Evolutionary conservation across 1,140 invertebrate genomes (phyloP), one percentile per base, ranked within the genome.

Genomic region (Tachypleus tridentatus): DNA sequence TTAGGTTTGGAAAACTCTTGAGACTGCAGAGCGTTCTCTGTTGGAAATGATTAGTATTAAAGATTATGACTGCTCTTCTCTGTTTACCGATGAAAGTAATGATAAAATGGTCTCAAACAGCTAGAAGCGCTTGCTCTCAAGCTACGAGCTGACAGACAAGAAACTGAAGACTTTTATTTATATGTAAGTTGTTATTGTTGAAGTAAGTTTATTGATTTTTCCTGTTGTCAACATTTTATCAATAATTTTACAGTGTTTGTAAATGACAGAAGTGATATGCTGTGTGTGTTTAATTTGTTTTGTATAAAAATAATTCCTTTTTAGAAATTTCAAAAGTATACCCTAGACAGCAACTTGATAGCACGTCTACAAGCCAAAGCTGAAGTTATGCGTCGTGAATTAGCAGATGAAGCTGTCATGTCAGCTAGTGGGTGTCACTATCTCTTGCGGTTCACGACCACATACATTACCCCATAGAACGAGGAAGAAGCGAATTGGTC

Each of bases 241-340:
- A 29, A 29, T 29, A 29, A 29, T 2, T 29, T 29, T 29, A 29
- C 29, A 29, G 29, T 29, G 29, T 29, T 29, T 29, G 29, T 29
- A 29, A 29, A 1, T 29, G 29, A 29, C 29, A 1, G 29, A 29
- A 29, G 29, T 29, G 29, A 29, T 29, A 29, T 29, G 29, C 29
- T 29, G 29, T 0, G 29, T 29, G 29, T 29, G 29, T 29, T 1
- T 29, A 2, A 29, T 29, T 29, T 29, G 29, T 29, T 29, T 29
- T 29, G 29, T 29, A 29, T 29, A 29, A 29, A 29, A 29, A 29
- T 29, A 29, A 29, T 29, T 54, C 7, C 53, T 54, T 54, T 81
- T 48, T 79, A 95, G 91, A 97, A 96, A 85, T 93, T 97, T 77
- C 82, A 88, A 10, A 87, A 93, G 76, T 96, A 95, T 77, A 84